These are phyloP conservation scores for Chromobotia macracanthus DNA, from an alignment of 2,797 vertebrate genomes.

Conservation along the genomic window DNA sequence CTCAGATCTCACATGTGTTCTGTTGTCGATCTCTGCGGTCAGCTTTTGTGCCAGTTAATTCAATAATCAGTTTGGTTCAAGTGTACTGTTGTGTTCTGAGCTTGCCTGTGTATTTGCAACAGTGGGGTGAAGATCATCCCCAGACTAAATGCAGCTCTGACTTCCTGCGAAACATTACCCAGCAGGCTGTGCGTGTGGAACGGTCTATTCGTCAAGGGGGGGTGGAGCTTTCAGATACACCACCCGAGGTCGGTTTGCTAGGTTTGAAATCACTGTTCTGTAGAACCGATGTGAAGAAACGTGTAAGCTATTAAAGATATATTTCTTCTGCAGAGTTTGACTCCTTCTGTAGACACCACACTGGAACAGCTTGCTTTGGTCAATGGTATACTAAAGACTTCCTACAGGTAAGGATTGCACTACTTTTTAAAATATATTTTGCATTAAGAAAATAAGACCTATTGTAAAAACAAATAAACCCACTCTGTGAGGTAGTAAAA, in stretches of 20 bases:
- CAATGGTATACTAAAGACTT: slow-evolving; percentile 76
- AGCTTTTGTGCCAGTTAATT: not conserved
- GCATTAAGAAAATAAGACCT: too few relatives aligned
- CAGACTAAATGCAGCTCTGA: slow-evolving; percentile 79
- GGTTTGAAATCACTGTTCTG: not conserved
- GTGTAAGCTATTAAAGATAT: not conserved
- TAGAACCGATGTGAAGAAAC: slow-evolving; percentile 11
- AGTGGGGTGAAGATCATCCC: slow-evolving; percentile 81
- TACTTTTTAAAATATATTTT: too few relatives aligned
- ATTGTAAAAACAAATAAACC: too few relatives aligned
- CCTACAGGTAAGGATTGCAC: slow-evolving; percentile 75
- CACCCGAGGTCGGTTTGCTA: slow-evolving; percentile 49
- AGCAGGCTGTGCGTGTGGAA: slow-evolving; percentile 84
- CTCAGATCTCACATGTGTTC: too few relatives aligned
- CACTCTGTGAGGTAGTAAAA: too few relatives aligned
- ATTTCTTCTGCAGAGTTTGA: slow-evolving; percentile 70
- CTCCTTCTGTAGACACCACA: slow-evolving; percentile 71
- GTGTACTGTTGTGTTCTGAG: not conserved
- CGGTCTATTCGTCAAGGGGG: slow-evolving; percentile 80
- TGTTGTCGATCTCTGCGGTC: too few relatives aligned
- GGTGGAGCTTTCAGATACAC: slow-evolving; percentile 66
- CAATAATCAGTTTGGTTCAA: not conserved
- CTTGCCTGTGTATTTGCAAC: slow-evolving; percentile 21
- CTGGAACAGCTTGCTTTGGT: slow-evolving; percentile 81
- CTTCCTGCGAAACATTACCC: slow-evolving; percentile 80